Conservation (phyloP, 2,797 vertebrate species). For the Mionectes olivaceus region DNA sequence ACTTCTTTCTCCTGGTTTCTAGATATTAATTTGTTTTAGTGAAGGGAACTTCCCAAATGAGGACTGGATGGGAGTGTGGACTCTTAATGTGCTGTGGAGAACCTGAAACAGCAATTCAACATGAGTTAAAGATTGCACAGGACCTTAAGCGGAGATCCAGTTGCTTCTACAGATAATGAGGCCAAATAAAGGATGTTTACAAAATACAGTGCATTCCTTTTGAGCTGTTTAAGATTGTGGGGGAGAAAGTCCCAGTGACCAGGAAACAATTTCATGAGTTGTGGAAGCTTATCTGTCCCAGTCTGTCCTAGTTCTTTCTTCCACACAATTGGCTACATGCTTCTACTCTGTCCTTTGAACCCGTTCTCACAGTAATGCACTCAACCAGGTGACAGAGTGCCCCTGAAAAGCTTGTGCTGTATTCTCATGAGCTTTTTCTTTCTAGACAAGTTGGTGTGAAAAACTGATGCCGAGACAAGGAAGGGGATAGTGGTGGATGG, state of each 20-base stretch:
- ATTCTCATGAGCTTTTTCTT: background rate
- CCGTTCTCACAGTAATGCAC: rapidly evolving
- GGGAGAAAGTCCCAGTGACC: background rate
- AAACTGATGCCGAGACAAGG: background rate
- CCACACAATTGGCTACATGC: rapidly evolving
- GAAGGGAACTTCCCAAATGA: background rate
- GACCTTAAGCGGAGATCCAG: background rate
- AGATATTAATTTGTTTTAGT: background rate
- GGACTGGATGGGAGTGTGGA: background rate
- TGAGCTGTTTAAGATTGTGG: background rate
- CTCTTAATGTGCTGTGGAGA: background rate
- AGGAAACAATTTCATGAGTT: background rate
- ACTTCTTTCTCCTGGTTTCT: background rate
- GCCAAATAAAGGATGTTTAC: background rate
- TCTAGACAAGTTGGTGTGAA: background rate
- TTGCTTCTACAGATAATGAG: background rate
- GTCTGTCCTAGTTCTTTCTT: background rate
- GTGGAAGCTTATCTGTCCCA: background rate
- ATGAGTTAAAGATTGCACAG: background rate
- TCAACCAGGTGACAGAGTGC: background rate
- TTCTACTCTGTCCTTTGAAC: background rate
- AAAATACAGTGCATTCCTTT: background rate
- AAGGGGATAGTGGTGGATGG: background rate
- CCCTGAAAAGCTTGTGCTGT: background rate
- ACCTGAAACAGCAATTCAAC: background rate